Base-by-base conservation (phyloP, 92 coral and sea anemone genomes). In the Nematostella vectensis region DNA sequence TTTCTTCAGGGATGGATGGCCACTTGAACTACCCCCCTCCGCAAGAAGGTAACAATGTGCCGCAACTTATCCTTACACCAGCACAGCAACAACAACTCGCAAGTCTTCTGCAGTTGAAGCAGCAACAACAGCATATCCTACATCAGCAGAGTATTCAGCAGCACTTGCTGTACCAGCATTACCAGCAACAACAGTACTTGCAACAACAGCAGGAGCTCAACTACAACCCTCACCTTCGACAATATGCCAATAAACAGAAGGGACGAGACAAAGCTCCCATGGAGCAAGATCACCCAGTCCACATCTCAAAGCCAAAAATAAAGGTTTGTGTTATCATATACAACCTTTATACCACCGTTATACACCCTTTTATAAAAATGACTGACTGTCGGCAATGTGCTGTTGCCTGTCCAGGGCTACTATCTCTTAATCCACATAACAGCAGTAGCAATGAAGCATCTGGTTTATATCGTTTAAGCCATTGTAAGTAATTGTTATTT, bases 11-110 rank as follows among this genome's bases (percentile, higher is more conserved):
- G 48, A 75, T 85, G 61, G 82, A 75, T 67, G 79, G 70, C 57
- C 83, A 85, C 49, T n/a, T n/a, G n/a, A n/a, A n/a, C n/a, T 85
- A 66, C 70, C 47, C 88, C 18, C 54, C 86, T 27, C 62, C 82
- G 13, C 74, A 72, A 6, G 95, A 80, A 50, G 69, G 88, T 0
- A 27, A 64, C 24, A 54, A 77, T 25, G 57, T 75, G 25, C 74
- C 85, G 27, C 70, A 73, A 2, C 54, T 73, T 4, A 80, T 80
- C 51, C 72, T 80, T 33, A 72, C 78, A 12, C 55, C 85, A 27
- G 29, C 71, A 47, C 94, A 82, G 43, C 86, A 79, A 21, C 88
- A 85, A 25, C 95, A 85, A 25, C 69, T 80, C 49, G 79, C 93
- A 3, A 80, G 74, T 3, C 29, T 85, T n/a, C 71, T 85, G 29